Percentiles rank a stretch among this genome's conserved stretches.
phyloP scores from a whole-genome alignment of 2,888 invertebrate species.

The Drosophila nigricruria region DNA sequence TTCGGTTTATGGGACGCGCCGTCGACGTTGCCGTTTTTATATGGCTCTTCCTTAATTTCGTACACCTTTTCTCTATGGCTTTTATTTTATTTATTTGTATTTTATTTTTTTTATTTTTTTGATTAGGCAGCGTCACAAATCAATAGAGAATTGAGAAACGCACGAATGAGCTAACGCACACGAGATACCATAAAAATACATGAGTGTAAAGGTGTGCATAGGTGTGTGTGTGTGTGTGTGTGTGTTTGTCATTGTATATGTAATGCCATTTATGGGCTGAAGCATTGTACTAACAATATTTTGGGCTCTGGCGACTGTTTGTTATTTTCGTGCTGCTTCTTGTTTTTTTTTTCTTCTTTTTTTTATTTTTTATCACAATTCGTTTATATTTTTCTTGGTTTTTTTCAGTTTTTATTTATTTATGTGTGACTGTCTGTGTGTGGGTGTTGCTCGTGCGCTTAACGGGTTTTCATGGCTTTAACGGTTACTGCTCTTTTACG shows the following conservation, averaged over 20 bases:
- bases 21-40: slow-evolving; percentile 15
- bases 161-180: slow-evolving; percentile 66
- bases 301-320: slow-evolving; percentile 54
- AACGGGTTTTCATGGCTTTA: slow-evolving; percentile 80
- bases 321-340: slow-evolving; percentile 51
- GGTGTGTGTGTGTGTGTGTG: neutral
- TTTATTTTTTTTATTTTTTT: slow-evolving; percentile 33
- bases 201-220: neutral
- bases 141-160: slow-evolving; percentile 65
- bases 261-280: slow-evolving; percentile 70
- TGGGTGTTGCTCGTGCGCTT: slow-evolving; percentile 82
- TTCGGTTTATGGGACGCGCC: slow-evolving; percentile 46
- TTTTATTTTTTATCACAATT: slow-evolving; percentile 40
- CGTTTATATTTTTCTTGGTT: slow-evolving; percentile 33
- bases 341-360: slow-evolving; percentile 3
- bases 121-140: slow-evolving; percentile 70
- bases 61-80: slow-evolving; percentile 61
- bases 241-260: slow-evolving; percentile 29
- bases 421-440: slow-evolving; percentile 35
- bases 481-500: slow-evolving; percentile 79
- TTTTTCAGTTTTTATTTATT: slow-evolving; percentile 30
- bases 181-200: slow-evolving; percentile 61
- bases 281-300: slow-evolving; percentile 76
- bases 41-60: slow-evolving; percentile 52
- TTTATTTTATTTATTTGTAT: slow-evolving; percentile 24